Conservation (phyloP, 2,797 vertebrate species). For the Crocodylus rhombifer region DNA sequence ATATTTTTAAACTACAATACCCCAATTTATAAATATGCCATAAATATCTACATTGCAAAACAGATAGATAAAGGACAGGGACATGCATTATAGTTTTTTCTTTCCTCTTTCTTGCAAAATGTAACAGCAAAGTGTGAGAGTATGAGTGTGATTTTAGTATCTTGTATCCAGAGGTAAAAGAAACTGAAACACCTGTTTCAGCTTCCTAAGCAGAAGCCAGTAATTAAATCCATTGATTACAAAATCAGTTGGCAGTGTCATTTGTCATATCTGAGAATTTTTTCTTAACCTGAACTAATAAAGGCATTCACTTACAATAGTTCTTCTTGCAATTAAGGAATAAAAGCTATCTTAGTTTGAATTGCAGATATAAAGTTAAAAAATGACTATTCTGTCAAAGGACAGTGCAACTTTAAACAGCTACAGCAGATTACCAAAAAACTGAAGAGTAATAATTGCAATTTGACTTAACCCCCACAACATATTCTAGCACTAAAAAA, state of each 20-base stretch:
- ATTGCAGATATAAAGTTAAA: background rate
- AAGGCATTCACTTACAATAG: background rate
- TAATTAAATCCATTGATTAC: background rate
- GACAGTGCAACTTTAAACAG: conserved; percentile 78
- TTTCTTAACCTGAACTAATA: background rate
- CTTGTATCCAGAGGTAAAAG: background rate
- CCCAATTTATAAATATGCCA: background rate
- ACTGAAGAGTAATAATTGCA: conserved; percentile 34
- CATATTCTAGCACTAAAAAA: conserved; percentile 56
- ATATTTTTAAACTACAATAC: background rate
- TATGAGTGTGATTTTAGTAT: background rate
- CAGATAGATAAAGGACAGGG: rapidly evolving
- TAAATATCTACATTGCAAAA: background rate
- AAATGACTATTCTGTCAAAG: background rate
- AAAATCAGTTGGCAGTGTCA: background rate
- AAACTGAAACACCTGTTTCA: background rate
- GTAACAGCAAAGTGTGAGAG: background rate
- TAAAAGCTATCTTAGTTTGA: background rate
- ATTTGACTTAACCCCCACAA: conserved; percentile 18
- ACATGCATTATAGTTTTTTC: background rate
- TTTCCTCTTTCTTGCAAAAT: background rate
- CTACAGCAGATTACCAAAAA: conserved; percentile 59
- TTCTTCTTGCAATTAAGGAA: background rate
- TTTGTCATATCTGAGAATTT: background rate
- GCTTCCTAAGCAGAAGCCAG: background rate